Evolutionary conservation across 2,888 invertebrate genomes (phyloP).

Genomic region (Acleris sparsana): DNA sequence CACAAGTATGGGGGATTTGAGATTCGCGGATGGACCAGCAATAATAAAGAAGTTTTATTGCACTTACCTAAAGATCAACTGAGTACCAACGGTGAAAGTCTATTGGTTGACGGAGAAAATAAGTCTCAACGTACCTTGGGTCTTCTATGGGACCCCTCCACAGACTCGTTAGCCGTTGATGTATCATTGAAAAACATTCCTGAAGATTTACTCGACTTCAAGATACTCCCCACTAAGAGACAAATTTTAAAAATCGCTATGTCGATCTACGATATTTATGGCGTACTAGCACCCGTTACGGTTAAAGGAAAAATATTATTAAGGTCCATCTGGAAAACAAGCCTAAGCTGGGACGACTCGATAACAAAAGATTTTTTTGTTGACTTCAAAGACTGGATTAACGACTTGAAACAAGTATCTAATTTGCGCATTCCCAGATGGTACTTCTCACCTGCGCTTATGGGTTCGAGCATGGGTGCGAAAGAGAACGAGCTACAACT

Average conservation of each 20-base stretch:
- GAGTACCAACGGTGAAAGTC: slow-evolving; percentile 7
- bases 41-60: neutral
- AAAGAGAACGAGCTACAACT: slow-evolving; percentile 6
- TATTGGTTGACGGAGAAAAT: slow-evolving; percentile 3
- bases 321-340: neutral
- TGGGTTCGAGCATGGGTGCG: neutral
- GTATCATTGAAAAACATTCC: neutral
- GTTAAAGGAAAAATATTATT: slow-evolving; percentile 7
- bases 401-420: slow-evolving; percentile 1
- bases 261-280: neutral
- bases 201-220: neutral
- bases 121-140: neutral
- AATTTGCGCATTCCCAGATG: slow-evolving; percentile 34
- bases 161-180: neutral
- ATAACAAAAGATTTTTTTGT: neutral
- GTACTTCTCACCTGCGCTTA: neutral
- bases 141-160: neutral
- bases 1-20: slow-evolving; percentile 5
- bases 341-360: neutral
- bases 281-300: neutral
- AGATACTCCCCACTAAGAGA: neutral
- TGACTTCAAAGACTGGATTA: neutral
- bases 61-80: neutral
- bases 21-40: neutral
- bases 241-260: neutral